Percentiles rank a stretch among this genome's conserved stretches.
These are phyloP conservation scores for Chloromyia formosa DNA, from an alignment of 2,888 invertebrate species.

Conservation along the genomic window DNA sequence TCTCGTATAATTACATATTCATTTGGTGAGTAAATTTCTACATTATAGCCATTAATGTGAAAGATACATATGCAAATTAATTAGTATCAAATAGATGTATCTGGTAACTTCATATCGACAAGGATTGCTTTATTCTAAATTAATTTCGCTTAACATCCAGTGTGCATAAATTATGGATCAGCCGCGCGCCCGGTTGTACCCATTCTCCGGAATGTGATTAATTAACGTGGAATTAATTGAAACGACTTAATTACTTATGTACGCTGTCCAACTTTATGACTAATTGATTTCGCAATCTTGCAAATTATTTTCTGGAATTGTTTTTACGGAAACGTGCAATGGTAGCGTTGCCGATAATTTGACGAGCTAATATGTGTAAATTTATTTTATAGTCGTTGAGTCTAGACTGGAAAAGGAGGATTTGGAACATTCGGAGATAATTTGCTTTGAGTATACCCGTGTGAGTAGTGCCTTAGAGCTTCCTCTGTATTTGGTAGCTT, in stretches of 20 bases:
- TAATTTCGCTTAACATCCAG: slow-evolving; percentile 40
- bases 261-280: slow-evolving; percentile 45
- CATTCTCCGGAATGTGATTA: slow-evolving; percentile 23
- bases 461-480: too few species aligned
- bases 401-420: too few species aligned
- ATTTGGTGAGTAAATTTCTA: slow-evolving; percentile 9
- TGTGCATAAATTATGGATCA: slow-evolving; percentile 41
- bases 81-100: slow-evolving; percentile 21
- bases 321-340: too few species aligned
- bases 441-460: too few species aligned
- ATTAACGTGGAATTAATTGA: slow-evolving; percentile 45
- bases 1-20: slow-evolving; percentile 11
- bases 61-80: slow-evolving; percentile 9
- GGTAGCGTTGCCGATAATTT: too few species aligned
- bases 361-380: too few species aligned
- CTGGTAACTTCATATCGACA: slow-evolving; percentile 30
- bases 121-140: slow-evolving; percentile 39
- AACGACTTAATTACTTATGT: slow-evolving; percentile 46
- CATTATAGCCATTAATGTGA: not conserved
- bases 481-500: too few species aligned
- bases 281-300: slow-evolving; percentile 44
- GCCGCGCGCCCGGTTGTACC: slow-evolving; percentile 11
- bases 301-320: slow-evolving; percentile 13
- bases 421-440: too few species aligned
- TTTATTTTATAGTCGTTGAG: too few species aligned